A percentile compares a stretch with the other conserved stretches of the same genome.
Conservation (phyloP, 2,888 invertebrate species). For the Poecilobothrus nobilitatus region DNA sequence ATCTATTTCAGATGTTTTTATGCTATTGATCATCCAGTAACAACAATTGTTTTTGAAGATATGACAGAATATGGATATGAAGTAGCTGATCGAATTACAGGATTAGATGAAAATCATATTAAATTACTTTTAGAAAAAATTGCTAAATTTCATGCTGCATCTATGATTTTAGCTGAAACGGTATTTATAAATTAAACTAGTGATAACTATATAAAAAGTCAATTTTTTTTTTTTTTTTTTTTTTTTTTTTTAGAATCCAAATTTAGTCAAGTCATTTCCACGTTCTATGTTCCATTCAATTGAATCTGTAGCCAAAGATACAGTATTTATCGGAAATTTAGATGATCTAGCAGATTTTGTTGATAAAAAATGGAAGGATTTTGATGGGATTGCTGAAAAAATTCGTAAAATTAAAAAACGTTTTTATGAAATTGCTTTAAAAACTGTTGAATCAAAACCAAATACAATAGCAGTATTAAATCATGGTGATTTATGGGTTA, state of each 20-base stretch:
- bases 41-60: conserved; percentile 41
- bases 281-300: not conserved
- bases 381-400: conserved; percentile 42
- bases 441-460: conserved; percentile 20
- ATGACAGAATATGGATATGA: conserved; percentile 48
- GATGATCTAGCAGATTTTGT: conserved; percentile 22
- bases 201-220: too few species aligned
- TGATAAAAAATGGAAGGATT: conserved; percentile 44
- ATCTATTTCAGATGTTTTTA: conserved; percentile 34
- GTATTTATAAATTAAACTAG: conserved; percentile 32
- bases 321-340: conserved; percentile 9
- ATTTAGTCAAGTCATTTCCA: not conserved
- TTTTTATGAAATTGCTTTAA: conserved; percentile 12
- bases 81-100: conserved; percentile 47
- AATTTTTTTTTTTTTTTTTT: too few species aligned
- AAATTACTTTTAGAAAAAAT: conserved; percentile 46
- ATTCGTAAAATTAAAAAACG: conserved; percentile 25
- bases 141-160: conserved; percentile 50
- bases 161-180: conserved; percentile 47
- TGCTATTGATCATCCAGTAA: conserved; percentile 35
- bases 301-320: not conserved
- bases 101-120: conserved; percentile 50
- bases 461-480: conserved; percentile 46
- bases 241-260: not conserved
- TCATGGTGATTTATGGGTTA: conserved; percentile 50